Percentiles rank a stretch among this genome's conserved stretches.
Conservation (phyloP, 2,888 invertebrate genomes). For the Hylaea fasciaria region DNA sequence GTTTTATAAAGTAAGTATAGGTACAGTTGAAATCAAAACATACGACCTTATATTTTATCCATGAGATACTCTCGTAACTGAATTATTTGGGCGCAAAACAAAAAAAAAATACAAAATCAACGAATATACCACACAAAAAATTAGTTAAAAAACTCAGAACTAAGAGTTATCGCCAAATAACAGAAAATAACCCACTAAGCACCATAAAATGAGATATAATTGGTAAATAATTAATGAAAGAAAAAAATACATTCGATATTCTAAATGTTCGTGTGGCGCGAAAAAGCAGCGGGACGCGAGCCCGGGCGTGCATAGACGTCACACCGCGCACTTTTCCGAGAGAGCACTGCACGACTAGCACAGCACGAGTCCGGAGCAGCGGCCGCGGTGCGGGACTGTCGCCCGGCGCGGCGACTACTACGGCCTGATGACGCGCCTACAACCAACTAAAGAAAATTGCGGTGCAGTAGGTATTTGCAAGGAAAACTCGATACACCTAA, state of each 20-base stretch:
- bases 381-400: slow-evolving; percentile 16
- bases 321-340: slow-evolving; percentile 61
- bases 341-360: slow-evolving; percentile 56
- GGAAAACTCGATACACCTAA: slow-evolving; percentile 15
- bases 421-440: neutral
- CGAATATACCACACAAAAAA: no score
- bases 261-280: slow-evolving; percentile 52
- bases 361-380: slow-evolving; percentile 21
- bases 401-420: neutral
- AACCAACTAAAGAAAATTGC: slow-evolving; percentile 16
- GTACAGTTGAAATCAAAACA: slow-evolving; percentile 10
- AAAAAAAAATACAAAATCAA: slow-evolving; percentile 10
- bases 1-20: neutral
- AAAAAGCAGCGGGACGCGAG: slow-evolving; percentile 49
- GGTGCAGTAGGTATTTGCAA: slow-evolving; percentile 4
- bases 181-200: slow-evolving; percentile 17
- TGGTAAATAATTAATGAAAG: slow-evolving; percentile 23
- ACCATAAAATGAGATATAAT: slow-evolving; percentile 34
- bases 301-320: slow-evolving; percentile 58
- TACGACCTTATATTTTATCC: slow-evolving; percentile 35
- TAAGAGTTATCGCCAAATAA: slow-evolving; percentile 1
- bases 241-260: slow-evolving; percentile 43
- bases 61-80: slow-evolving; percentile 19
- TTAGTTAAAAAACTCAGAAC: neutral
- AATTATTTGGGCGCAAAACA: slow-evolving; percentile 15